A percentile compares a stretch with the other conserved stretches of the same genome.
Conservation (phyloP, 92 coral and sea anemone species). For the Zoanthus solanderi region DNA sequence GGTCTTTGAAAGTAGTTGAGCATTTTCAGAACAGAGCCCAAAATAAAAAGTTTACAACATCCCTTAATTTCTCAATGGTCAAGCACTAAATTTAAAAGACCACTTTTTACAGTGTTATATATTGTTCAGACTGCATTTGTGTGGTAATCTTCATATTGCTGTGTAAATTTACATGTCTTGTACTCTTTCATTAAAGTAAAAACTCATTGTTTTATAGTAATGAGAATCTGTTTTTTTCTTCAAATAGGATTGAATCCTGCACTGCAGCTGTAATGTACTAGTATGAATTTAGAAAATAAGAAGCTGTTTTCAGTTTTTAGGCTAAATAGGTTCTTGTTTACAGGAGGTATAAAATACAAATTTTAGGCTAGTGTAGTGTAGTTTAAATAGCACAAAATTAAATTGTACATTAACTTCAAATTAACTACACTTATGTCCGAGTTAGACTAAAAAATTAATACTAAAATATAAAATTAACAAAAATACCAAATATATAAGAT, state of each 20-base stretch:
- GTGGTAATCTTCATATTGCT: no score
- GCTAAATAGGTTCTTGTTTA: no score
- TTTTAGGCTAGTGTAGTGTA: not conserved
- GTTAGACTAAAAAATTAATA: not conserved
- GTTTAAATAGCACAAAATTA: not conserved
- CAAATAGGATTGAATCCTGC: no score
- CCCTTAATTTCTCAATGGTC: not conserved
- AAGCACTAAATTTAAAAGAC: no score
- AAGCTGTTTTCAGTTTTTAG: no score
- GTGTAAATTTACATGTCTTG: no score
- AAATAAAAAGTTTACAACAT: not conserved
- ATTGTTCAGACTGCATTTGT: no score
- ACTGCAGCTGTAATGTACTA: not conserved
- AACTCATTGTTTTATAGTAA: not conserved
- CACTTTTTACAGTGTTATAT: no score
- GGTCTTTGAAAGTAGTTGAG: constrained; percentile 1
- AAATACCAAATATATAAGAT: not conserved
- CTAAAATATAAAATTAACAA: constrained; percentile 3
- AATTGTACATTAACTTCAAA: not conserved
- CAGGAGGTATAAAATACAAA: no score
- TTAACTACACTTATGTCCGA: not conserved
- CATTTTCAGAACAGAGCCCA: constrained; percentile 13
- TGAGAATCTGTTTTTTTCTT: not conserved
- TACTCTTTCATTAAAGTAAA: no score
- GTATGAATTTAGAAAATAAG: not conserved